Percentiles rank a stretch among this genome's conserved stretches.
These are phyloP conservation scores for Emydura subglobosa DNA, from an alignment of 2,113 vertebrate species.

Conservation along the genomic window DNA sequence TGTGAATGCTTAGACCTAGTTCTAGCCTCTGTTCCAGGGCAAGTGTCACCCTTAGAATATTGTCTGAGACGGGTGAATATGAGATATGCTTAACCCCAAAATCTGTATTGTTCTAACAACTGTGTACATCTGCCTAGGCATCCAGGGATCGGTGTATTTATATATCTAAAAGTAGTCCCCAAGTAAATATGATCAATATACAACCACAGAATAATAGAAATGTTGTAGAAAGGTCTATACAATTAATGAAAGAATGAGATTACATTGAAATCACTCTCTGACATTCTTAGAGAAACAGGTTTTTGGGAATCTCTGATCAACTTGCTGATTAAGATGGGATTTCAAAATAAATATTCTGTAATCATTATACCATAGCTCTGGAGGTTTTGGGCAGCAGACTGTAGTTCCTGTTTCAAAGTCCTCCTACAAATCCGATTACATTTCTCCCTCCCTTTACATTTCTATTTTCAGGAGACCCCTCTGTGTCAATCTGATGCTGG, in stretches of 20 bases:
- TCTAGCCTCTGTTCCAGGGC: neutral
- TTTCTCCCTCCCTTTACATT: neutral
- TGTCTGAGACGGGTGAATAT: neutral
- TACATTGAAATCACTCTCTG: neutral
- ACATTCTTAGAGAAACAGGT: neutral
- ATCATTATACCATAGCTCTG: neutral
- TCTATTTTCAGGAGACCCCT: neutral
- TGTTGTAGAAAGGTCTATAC: neutral
- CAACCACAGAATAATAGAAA: neutral
- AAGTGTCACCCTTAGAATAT: neutral
- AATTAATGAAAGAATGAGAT: neutral
- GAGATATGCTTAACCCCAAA: neutral
- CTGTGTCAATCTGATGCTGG: neutral
- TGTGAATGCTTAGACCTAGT: neutral
- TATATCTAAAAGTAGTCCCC: neutral
- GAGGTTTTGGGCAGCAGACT: accelerated
- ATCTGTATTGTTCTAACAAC: neutral
- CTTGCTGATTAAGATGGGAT: neutral
- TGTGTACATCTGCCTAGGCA: neutral
- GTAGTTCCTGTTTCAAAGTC: neutral
- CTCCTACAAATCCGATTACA: neutral
- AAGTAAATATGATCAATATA: neutral
- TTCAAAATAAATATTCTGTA: neutral
- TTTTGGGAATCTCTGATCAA: neutral
- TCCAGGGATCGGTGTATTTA: neutral